Evolutionary conservation across 2,797 vertebrate genomes (phyloP), one percentile per base, ranked within the genome.

Genomic region (Xenops minutus): DNA sequence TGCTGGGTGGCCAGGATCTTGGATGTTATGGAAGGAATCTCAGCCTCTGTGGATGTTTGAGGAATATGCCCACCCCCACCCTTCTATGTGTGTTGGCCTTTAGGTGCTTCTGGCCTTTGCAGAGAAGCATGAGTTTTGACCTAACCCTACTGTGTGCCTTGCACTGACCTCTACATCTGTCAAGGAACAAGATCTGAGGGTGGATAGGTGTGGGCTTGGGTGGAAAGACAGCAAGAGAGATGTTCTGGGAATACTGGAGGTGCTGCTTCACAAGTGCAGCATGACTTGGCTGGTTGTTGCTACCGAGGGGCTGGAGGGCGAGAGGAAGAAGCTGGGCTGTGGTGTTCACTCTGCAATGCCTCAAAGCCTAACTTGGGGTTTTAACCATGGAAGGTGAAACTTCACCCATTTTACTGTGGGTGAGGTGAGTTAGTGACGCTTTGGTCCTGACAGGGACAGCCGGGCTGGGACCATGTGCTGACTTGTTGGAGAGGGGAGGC

Each of bases 201-300:
- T 82, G 34, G 49, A 13, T 8, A 9, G 2, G 9, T 12, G 30
- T 37, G 51, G 39, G 27, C 39, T 69, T 62, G 54, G 29, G 9
- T 72, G 29, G 37, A 72, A 56, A 46, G 18, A 6, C 39, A 69
- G 49, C 0, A 0, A 37, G 13, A 32, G 20, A 16, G 19, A 37
- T 24, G 16, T 4, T 63, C 18, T 1, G 0, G 58, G 49, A 41
- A 4, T 54, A 46, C 10, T 0, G 0, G 52, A 51, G 55, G 16
- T 86, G 44, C 54, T 84, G 36, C 24, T 49, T 76, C 22, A 14
- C 2, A 15, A 54, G 44, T 30, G 5, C n/a, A 19, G 19, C 17
- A 30, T 37, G 34, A 24, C 39, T 61, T 44, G 18, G 26, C 24
- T 46, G 10, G 30, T 34, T 37, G 29, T 37, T 82, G 71, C 29